phyloP scores from a whole-genome alignment of 2,888 invertebrate species.

The Linnaemya tessellans region DNA sequence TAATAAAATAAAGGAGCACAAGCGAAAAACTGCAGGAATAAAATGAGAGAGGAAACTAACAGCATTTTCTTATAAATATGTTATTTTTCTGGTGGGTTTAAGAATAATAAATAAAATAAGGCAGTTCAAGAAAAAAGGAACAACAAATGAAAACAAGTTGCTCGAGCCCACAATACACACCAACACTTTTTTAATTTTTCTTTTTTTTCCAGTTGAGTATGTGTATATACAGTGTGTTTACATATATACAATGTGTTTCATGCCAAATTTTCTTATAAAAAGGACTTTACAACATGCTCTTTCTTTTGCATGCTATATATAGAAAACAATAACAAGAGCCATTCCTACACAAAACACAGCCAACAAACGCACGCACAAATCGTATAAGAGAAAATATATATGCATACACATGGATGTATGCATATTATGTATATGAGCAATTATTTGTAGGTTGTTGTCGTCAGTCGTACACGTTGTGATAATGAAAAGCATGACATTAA shows the following conservation, averaged over 20 bases:
- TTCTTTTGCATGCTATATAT: constrained; percentile 5
- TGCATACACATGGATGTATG: not conserved
- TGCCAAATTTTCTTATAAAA: not conserved
- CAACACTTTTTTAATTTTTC: not conserved
- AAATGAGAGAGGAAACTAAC: constrained; percentile 24
- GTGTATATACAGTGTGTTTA: not conserved
- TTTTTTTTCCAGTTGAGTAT: not conserved
- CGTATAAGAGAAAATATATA: not conserved
- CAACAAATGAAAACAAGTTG: not conserved
- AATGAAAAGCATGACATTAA: constrained; percentile 60
- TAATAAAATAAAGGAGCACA: not conserved
- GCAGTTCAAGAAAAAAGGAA: constrained; percentile 7
- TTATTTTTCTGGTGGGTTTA: constrained; percentile 12
- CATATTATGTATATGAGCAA: not conserved
- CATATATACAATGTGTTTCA: not conserved
- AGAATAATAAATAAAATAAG: constrained; percentile 4
- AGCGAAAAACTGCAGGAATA: constrained; percentile 17
- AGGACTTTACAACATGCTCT: not conserved
- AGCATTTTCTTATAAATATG: not conserved
- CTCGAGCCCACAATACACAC: not conserved
- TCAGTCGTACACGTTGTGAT: constrained; percentile 59
- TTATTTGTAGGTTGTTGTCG: constrained; percentile 20
- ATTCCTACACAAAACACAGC: not conserved
- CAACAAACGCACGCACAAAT: not conserved
- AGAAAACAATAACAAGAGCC: constrained; percentile 36